Base-by-base conservation (phyloP, 1,140 invertebrate genomes). In the Pseudomyrmex sp. region DNA sequence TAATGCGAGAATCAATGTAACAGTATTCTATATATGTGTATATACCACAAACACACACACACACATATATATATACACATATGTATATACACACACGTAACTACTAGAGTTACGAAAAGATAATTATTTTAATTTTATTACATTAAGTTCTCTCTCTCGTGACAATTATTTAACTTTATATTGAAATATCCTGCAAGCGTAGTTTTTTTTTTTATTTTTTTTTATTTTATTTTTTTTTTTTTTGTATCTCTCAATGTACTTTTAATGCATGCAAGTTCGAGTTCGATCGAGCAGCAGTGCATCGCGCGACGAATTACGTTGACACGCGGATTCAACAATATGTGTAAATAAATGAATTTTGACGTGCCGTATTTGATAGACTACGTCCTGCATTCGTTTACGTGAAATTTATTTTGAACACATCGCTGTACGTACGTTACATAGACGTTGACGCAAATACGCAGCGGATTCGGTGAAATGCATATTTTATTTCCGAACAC, bases 331-430 rank as follows among this genome's bases (percentile, higher is more conserved):
- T 26, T 26, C 9, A 62, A 62, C 18, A 61, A 5, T 23, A 9
- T 48, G 12, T 74, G 15, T 26, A 74, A 74, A 62, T 74, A 74
- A 74, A 62, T 74, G 20, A 13, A 48, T 62, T 74, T 74, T 48
- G 59, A 13, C 9, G 20, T 23, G 13, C 12, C 8, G 4, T 63
- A 26, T 74, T 74, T 13, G 20, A 63, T 62, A 20, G 13, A 73
- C 59, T 46, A 12, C 35, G 35, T 61, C n/a, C 2, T 23, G 20
- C 58, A 61, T 63, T 62, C 62, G 20, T 63, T 74, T 5, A 26
- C 58, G n/a, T 7, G 58, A 18, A 74, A 48, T 5, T 74, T 74
- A 74, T 74, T 74, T 74, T 48, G 15, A 48, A 48, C 48, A 74
- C 23, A 46, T 23, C 23, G 15, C 10, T 50, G 4, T 70, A 52